Conservation (phyloP, 1,140 invertebrate species). For the Lordiphosa stackelbergi region DNA sequence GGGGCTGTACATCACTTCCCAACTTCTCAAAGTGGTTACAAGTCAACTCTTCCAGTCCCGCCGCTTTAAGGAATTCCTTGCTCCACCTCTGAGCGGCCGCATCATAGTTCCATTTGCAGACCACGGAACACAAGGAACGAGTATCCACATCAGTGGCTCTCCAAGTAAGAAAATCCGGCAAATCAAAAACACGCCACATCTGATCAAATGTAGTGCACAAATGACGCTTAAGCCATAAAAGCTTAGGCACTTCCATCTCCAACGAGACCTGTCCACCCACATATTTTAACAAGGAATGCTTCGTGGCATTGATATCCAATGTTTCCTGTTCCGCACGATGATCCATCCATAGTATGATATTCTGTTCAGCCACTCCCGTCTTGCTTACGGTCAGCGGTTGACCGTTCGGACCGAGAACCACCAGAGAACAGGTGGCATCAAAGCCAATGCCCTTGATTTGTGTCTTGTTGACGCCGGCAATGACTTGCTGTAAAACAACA, state of each 20-base stretch:
- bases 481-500: slow-evolving; percentile 80
- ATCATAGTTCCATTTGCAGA: slow-evolving; percentile 97
- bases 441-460: slow-evolving; percentile 92
- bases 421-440: slow-evolving; percentile 97
- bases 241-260: slow-evolving; percentile 97
- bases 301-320: slow-evolving; percentile 86
- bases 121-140: slow-evolving; percentile 92
- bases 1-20: slow-evolving; percentile 84
- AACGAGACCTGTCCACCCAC: slow-evolving; percentile 94
- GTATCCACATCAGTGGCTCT: slow-evolving; percentile 87
- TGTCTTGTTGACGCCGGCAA: slow-evolving; percentile 78
- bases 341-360: slow-evolving; percentile 98
- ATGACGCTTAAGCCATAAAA: slow-evolving; percentile 95
- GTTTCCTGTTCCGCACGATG: slow-evolving; percentile 92
- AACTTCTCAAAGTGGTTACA: slow-evolving; percentile 85
- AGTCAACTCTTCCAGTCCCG: slow-evolving; percentile 87
- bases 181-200: slow-evolving; percentile 89
- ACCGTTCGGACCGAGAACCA: slow-evolving; percentile 85
- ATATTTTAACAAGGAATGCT: slow-evolving; percentile 88
- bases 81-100: slow-evolving; percentile 84
- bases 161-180: slow-evolving; percentile 97
- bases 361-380: slow-evolving; percentile 84
- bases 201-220: slow-evolving; percentile 83
- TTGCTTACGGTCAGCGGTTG: slow-evolving; percentile 87
- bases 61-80: slow-evolving; percentile 83